Base-by-base conservation (phyloP, 2,797 vertebrate genomes). In the Channa striata region DNA sequence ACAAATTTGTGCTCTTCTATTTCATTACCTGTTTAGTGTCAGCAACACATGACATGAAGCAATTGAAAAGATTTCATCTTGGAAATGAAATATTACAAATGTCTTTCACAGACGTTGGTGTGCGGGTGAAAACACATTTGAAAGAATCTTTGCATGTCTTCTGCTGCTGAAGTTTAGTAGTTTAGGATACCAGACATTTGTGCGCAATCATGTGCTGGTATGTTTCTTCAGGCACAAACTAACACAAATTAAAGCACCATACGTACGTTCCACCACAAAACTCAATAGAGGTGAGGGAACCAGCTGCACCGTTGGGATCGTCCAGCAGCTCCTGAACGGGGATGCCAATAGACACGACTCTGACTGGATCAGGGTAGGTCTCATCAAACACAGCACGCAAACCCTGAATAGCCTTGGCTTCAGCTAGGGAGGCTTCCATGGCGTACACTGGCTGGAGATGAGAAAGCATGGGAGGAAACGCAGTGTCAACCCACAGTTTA, bases 211-310 rank as follows among this genome's bases (percentile, higher is more conserved):
- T 6, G 14, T 14, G 17, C 30, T 53, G 36, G 16, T 42, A n/a
- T 20, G 4, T 0, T 2, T 30, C 16, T 36, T 6, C 6, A 1
- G 8, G 51, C 51, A 40, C 20, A 11, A 10, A 8, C 25, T 4
- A 20, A 23, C 40, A 19, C 9, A 43, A 20, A 40, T 36, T 10
- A 14, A 19, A 34, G 19, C 17, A 13, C 65, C 19, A n/a, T 13
- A 81, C 97, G 96, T 91, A 99, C 98, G 98, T 99, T 76, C 98
- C 98, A 17, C 98, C 97, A 0, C 98, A 99, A 85, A 99, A 99
- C 89, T 99, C 98, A 0, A 99, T 91, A 1, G 98, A 99, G 52
- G 96, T 95, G 46, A 97, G 77, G 1, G 96, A 95, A 6, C 98
- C 98, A 0, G 95, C 96, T 0, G 96, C 85, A 11, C 97, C 94